Base-by-base conservation (phyloP, 2,797 vertebrate species). In the Mormyrus proboscirostris region DNA sequence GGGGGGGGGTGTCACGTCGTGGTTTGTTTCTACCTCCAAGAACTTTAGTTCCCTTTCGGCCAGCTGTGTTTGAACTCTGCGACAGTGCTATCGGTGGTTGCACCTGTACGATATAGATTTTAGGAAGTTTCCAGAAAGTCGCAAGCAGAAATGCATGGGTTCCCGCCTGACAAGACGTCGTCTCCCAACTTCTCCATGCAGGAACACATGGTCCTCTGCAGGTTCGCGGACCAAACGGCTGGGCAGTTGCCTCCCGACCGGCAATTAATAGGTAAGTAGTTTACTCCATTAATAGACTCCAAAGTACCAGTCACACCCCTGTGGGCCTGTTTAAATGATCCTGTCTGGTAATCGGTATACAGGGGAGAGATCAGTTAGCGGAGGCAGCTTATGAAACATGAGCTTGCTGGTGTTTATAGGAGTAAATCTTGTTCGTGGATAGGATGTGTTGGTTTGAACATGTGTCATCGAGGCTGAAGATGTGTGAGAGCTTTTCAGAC, bases 141-240 rank as follows among this genome's bases (percentile, higher is more conserved):
- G 19, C 38, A 16, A 33, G 3, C 4, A 7, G 83, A 2, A 25
- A 53, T 53, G 33, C 50, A 50, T 55, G 10, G 86, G 47, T 53
- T 10, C 16, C 88, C 22, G 16, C 25, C 82, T 10, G 44, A 10
- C 22, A 33, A 76, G 41, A 16, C 25, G 0, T 29, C 25, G 57
- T 50, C 62, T 59, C 53, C 50, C 3, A 16, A 33, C 25, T 9
- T 14, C 38, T 8, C 41, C 44, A 6, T 1, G 7, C 91, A 99
- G 98, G 99, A 99, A 91, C 98, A 99, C 94, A 99, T 99, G 99
- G 95, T 98, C 84, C 96, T 99, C 49, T 99, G 98, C 94, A 96
- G 99, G 91, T 99, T 99, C 91, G 98, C 98, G 1, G 99, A 99
- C 94, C 99, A 99, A 95, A 99, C 99, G 57, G 98, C 96, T 79